Evolutionary conservation across 2,888 invertebrate species (phyloP).

Genomic region (Heteropelma amictum): DNA sequence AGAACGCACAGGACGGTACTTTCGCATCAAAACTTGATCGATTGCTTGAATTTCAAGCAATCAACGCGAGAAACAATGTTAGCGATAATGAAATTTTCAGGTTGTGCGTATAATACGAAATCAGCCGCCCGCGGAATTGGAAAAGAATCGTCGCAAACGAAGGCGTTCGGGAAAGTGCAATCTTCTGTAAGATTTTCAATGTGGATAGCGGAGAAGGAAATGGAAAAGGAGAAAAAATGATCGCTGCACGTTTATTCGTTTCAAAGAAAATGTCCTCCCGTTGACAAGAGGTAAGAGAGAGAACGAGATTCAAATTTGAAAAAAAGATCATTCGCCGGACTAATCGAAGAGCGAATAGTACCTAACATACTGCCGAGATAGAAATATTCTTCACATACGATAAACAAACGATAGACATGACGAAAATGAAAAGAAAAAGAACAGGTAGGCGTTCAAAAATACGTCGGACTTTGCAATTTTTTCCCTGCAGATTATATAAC

Average conservation of each 20-base stretch:
- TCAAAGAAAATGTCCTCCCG: conserved; percentile 32
- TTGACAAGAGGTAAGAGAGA: neutral
- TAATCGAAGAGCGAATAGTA: conserved; percentile 12
- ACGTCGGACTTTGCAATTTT: conserved; percentile 36
- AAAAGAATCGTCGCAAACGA: conserved; percentile 83
- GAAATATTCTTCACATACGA: conserved; percentile 39
- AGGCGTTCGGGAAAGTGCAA: conserved; percentile 79
- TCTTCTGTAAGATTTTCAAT: conserved; percentile 68
- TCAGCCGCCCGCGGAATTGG: conserved; percentile 85
- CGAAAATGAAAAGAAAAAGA: conserved; percentile 1
- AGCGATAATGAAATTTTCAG: conserved; percentile 75
- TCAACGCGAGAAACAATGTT: too few species aligned
- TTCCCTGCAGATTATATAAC: too few species aligned
- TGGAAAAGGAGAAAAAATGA: neutral
- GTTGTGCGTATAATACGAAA: conserved; percentile 88
- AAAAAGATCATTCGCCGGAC: neutral
- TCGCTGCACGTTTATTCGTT: conserved; percentile 10
- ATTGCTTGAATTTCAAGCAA: too few species aligned
- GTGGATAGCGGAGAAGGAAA: neutral
- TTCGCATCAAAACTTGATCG: too few species aligned
- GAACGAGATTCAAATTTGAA: neutral
- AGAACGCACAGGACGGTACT: too few species aligned
- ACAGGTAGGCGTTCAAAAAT: conserved; percentile 13
- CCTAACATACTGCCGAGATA: conserved; percentile 51
- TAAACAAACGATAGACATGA: conserved; percentile 1